Evolutionary conservation across 2,113 vertebrate genomes (phyloP), one percentile per base, ranked within the genome.

Genomic region (Lepus timidus): DNA sequence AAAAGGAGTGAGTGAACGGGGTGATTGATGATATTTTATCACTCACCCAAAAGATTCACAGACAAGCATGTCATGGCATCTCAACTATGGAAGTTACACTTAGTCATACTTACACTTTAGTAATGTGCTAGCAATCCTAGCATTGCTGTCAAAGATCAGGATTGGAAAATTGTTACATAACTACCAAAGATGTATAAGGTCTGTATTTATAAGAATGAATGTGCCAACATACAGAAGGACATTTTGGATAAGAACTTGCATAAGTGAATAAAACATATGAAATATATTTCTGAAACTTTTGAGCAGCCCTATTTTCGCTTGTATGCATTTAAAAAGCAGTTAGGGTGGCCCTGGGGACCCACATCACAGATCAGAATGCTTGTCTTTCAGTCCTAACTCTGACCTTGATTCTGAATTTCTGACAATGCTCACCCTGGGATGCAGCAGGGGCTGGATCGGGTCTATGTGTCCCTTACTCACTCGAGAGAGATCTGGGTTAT

Each of bases 11-110:
- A 95, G 82, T 75, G 9, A 90, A 95, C 84, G 49, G 68, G 13
- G 23, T 85, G 64, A 81, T 82, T 81, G 82, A 75, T 75, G 12
- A 71, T 81, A 92, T 87, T 71, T 95, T 20, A 90, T 80, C 89
- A 88, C 74, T 94, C 90, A 65, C n/a, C 65, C 82, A 90, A 83
- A 73, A 93, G 74, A 11, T 36, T 91, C 83, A 75, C 6, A 33
- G 20, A 73, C 17, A 2, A 67, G 22, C 16, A 84, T 91, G 20
- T 36, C 22, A 3, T 68, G 8, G 29, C 20, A 39, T 65, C 13
- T 75, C 64, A 52, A 6, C 49, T 25, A 5, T 14, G 39, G 94
- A 22, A 83, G 5, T 33, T 49, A 58, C 29, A 85, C 44, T 67
- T 92, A 64, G 74, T 14, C 14, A 5, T 25, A 64, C 55, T 1